Evolutionary conservation across 2,797 vertebrate species (phyloP).

Genomic region (Sciurus vulgaris): DNA sequence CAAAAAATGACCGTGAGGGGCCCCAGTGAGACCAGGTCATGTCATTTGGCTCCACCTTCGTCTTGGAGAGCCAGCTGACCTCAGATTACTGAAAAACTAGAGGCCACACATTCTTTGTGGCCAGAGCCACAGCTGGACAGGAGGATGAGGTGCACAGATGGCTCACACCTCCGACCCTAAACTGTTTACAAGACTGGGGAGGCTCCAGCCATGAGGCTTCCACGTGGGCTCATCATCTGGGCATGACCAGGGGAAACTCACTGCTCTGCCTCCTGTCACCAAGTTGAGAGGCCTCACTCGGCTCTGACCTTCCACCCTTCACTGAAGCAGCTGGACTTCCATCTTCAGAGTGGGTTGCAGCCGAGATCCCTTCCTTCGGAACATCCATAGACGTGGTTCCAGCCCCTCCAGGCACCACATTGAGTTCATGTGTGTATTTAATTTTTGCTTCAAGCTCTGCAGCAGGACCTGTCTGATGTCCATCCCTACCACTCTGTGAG

Average conservation of each 20-base stretch:
- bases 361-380: neutral
- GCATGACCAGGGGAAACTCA: neutral
- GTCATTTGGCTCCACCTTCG: slow-evolving; percentile 63
- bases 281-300: neutral
- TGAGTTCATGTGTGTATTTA: neutral
- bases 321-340: neutral
- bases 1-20: slow-evolving; percentile 66
- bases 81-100: slow-evolving; percentile 74
- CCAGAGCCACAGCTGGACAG: slow-evolving; percentile 26
- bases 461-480: neutral
- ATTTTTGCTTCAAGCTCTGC: slow-evolving; percentile 59
- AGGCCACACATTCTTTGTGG: slow-evolving; percentile 52
- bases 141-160: neutral
- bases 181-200: neutral
- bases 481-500: neutral
- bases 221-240: neutral
- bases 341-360: neutral
- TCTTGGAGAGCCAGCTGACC: slow-evolving; percentile 86
- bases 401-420: neutral
- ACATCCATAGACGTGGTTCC: neutral
- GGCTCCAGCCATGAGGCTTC: neutral
- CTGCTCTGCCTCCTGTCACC: neutral
- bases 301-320: neutral
- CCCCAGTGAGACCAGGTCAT: slow-evolving; percentile 72
- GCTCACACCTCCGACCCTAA: neutral